A percentile compares a stretch with the other conserved stretches of the same genome.
Evolutionary conservation across 2,797 vertebrate genomes (phyloP).

Genomic region (Vespertilio murinus): DNA sequence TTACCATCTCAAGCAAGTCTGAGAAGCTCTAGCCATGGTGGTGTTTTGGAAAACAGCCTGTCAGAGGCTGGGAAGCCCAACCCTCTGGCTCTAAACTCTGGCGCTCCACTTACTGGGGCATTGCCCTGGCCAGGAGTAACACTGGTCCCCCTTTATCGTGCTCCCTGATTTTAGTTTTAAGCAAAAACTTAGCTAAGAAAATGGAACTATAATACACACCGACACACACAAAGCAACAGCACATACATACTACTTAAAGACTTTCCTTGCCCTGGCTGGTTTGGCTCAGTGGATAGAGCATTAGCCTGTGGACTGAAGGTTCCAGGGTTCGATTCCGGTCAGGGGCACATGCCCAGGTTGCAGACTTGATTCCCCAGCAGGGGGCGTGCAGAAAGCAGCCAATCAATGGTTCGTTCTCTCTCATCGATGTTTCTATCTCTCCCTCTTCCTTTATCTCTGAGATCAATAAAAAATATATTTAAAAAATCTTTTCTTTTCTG

Average conservation of each 20-base stretch:
- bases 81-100: neutral
- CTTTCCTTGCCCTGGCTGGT: neutral
- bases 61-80: neutral
- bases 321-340: fast-evolving
- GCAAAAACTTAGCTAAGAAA: constrained; percentile 26
- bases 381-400: no score
- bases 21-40: neutral
- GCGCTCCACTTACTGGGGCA: neutral
- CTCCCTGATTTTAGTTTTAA: neutral
- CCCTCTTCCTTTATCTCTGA: no score
- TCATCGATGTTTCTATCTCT: no score
- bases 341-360: neutral
- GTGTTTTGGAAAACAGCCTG: neutral
- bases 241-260: constrained; percentile 29
- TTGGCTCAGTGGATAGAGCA: neutral
- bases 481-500: neutral
- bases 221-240: neutral
- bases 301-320: fast-evolving
- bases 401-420: no score
- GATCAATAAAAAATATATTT: no score
- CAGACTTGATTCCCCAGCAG: no score
- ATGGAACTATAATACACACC: neutral
- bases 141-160: neutral
- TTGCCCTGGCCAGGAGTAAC: neutral
- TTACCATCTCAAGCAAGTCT: neutral